Evolutionary conservation across 2,797 vertebrate species (phyloP).

Genomic region (Silurus aristotelis): DNA sequence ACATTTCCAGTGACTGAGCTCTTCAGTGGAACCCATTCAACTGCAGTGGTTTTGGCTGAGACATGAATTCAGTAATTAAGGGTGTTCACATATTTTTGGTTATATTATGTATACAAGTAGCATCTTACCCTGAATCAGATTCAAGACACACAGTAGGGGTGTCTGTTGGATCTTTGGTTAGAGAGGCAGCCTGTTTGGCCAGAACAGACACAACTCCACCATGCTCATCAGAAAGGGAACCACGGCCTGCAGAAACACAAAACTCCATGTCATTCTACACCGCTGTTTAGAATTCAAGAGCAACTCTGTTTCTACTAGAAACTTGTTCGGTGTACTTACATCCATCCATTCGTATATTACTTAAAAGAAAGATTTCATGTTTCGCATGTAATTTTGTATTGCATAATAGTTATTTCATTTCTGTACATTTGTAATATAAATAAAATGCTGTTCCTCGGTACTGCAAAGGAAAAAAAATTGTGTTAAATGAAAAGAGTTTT

Average conservation of each 20-base stretch:
- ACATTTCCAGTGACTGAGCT: not conserved
- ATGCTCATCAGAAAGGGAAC: conserved; percentile 92
- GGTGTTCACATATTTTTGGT: not conserved
- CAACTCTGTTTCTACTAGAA: not conserved
- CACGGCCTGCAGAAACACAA: conserved; percentile 76
- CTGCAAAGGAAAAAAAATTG: no score
- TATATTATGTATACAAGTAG: no score
- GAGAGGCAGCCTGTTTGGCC: conserved; percentile 87
- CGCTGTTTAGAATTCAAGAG: not conserved
- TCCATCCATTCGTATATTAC: no score
- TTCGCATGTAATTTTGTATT: not conserved
- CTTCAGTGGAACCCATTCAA: not conserved
- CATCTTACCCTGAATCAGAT: conserved; percentile 87
- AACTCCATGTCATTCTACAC: not conserved
- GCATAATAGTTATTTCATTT: not conserved
- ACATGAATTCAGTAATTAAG: not conserved
- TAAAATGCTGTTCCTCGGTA: no score
- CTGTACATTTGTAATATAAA: no score
- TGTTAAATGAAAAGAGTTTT: no score
- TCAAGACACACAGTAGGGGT: conserved; percentile 91
- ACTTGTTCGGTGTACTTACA: no score
- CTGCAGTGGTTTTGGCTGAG: not conserved
- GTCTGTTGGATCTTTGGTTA: conserved; percentile 88
- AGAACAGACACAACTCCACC: conserved; percentile 91
- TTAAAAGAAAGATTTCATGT: not conserved